phyloP scores from a whole-genome alignment of 2,113 vertebrate genomes.

The Tachysurus fulvidraco region DNA sequence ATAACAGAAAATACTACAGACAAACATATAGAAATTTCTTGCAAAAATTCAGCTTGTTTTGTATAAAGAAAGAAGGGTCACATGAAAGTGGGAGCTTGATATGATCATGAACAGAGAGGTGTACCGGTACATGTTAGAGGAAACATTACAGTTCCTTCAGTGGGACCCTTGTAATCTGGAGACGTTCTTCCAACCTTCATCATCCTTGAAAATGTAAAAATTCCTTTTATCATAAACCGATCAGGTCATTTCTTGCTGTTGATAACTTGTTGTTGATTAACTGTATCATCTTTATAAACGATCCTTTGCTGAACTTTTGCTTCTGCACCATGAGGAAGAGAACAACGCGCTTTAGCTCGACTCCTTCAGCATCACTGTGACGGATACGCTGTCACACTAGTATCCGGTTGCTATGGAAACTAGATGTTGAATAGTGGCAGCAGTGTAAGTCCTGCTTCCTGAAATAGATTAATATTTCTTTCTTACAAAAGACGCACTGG shows the following conservation, averaged over 20 bases:
- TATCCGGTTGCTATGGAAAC: slow-evolving; percentile 70
- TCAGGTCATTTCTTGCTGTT: neutral
- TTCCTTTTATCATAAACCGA: neutral
- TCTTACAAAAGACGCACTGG: slow-evolving; percentile 41
- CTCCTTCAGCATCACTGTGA: slow-evolving; percentile 46
- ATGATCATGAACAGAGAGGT: no score
- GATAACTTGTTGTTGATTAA: neutral
- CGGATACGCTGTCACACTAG: slow-evolving; percentile 52
- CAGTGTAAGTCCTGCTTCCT: slow-evolving; percentile 56
- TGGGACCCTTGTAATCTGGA: neutral
- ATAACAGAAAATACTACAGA: no score
- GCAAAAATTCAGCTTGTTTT: no score
- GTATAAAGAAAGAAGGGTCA: no score
- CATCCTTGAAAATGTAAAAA: neutral
- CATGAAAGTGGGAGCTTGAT: no score
- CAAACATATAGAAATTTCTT: no score
- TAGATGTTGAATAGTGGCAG: slow-evolving; percentile 63
- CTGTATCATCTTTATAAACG: neutral
- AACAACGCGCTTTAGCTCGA: slow-evolving; percentile 30
- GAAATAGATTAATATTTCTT: slow-evolving; percentile 63
- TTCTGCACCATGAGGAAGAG: slow-evolving; percentile 6
- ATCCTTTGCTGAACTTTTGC: slow-evolving; percentile 9
- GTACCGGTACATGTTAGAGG: no score
- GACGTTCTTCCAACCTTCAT: neutral
- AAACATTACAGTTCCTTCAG: neutral